Percentiles rank a stretch among this genome's conserved stretches.
Evolutionary conservation across 2,797 vertebrate species (phyloP).

Genomic region (Gymnothorax javanicus): DNA sequence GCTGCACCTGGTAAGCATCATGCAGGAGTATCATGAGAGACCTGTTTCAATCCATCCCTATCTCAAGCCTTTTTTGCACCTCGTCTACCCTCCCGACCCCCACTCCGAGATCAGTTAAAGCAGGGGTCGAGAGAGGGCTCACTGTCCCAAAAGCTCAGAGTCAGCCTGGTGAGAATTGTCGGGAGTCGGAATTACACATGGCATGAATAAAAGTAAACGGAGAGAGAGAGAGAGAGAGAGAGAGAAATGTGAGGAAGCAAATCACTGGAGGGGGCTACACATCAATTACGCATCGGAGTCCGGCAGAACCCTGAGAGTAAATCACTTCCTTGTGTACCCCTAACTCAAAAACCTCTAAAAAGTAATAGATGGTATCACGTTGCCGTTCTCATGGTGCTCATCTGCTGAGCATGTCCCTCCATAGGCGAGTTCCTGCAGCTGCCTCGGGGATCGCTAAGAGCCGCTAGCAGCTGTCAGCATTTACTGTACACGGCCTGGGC

Average conservation of each 20-base stretch:
- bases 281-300: slow-evolving; percentile 39
- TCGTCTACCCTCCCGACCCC: not conserved
- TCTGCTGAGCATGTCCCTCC: not conserved
- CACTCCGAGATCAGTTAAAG: slow-evolving; percentile 32
- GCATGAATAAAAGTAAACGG: slow-evolving; percentile 37
- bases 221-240: not conserved
- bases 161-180: slow-evolving; percentile 25
- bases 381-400: slow-evolving; percentile 39
- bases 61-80: no score
- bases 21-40: no score
- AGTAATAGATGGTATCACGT: slow-evolving; percentile 46
- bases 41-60: no score
- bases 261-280: slow-evolving; percentile 50
- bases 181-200: slow-evolving; percentile 48
- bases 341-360: slow-evolving; percentile 35
- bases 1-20: no score
- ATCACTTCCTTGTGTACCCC: slow-evolving; percentile 38
- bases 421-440: not conserved
- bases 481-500: not conserved
- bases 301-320: slow-evolving; percentile 45
- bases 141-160: slow-evolving; percentile 36
- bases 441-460: slow-evolving; percentile 5
- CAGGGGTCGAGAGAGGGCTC: slow-evolving; percentile 36
- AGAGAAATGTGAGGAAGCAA: slow-evolving; percentile 48
- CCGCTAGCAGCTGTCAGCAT: slow-evolving; percentile 16